These are phyloP conservation scores for Hydropotes inermis DNA, from an alignment of 2,113 vertebrate species.

Conservation along the genomic window DNA sequence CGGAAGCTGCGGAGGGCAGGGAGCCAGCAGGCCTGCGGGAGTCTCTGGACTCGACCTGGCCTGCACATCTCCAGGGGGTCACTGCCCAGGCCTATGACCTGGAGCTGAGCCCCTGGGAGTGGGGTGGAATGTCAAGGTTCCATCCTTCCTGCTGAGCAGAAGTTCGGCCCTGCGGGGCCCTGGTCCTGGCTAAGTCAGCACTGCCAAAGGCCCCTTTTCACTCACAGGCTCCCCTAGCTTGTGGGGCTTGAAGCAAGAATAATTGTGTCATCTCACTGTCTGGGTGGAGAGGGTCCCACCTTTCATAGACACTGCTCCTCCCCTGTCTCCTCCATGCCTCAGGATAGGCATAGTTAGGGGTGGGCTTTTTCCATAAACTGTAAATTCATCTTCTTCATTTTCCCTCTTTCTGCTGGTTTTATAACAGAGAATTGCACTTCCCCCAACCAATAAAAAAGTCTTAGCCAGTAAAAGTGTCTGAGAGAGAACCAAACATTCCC, in stretches of 20 bases:
- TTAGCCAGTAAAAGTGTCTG: not conserved
- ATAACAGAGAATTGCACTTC: not conserved
- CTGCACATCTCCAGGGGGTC: not conserved
- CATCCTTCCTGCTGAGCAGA: not conserved
- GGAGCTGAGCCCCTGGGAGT: not conserved
- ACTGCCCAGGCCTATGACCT: not conserved
- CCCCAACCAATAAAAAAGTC: not conserved
- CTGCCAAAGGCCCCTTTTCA: not conserved
- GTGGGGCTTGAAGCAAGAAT: not conserved
- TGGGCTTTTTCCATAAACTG: not conserved
- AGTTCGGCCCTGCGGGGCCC: not conserved
- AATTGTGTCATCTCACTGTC: not conserved
- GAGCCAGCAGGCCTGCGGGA: not conserved
- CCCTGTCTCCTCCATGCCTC: not conserved
- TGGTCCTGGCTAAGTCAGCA: not conserved
- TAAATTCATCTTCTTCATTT: not conserved
- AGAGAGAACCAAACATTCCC: not conserved
- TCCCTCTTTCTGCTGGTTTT: not conserved
- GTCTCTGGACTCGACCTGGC: not conserved
- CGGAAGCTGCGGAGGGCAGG: not conserved
- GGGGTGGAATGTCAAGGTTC: not conserved
- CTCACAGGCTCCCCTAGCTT: not conserved
- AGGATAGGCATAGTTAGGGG: not conserved
- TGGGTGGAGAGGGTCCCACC: not conserved
- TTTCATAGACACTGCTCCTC: not conserved